phyloP scores from a whole-genome alignment of 2,888 invertebrate genomes.

The Lasioglossum oenotherae region DNA sequence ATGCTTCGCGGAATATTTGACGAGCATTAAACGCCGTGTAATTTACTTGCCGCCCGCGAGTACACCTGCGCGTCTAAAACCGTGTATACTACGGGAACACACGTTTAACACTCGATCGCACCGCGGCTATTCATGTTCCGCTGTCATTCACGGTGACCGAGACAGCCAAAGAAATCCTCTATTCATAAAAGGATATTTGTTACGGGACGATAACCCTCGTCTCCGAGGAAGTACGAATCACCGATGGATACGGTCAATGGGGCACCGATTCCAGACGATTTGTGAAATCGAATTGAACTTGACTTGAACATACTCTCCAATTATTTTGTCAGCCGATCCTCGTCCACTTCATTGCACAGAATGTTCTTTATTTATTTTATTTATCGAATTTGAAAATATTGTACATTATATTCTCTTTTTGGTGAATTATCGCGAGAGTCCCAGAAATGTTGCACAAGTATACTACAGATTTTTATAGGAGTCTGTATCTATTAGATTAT shows the following conservation, averaged over 20 bases:
- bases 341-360: neutral
- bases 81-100: slow-evolving; percentile 3
- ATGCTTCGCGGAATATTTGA: neutral
- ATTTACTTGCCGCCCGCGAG: slow-evolving; percentile 16
- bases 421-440: neutral
- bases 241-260: neutral
- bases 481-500: too few species aligned
- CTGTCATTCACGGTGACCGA: slow-evolving; percentile 6
- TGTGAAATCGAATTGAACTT: neutral
- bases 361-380: too few species aligned
- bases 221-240: neutral
- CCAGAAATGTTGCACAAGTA: neutral
- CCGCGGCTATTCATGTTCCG: slow-evolving; percentile 23
- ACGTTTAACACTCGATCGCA: slow-evolving; percentile 41
- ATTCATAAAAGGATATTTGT: slow-evolving; percentile 31
- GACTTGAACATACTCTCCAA: neutral
- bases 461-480: too few species aligned
- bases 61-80: neutral
- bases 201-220: slow-evolving; percentile 5
- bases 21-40: slow-evolving; percentile 4
- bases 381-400: too few species aligned
- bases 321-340: neutral
- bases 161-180: slow-evolving; percentile 18
- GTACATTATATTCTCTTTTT: neutral
- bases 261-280: neutral